Evolutionary conservation across 92 coral and sea anemone genomes (phyloP).

Genomic region (Epizoanthus ramosus): DNA sequence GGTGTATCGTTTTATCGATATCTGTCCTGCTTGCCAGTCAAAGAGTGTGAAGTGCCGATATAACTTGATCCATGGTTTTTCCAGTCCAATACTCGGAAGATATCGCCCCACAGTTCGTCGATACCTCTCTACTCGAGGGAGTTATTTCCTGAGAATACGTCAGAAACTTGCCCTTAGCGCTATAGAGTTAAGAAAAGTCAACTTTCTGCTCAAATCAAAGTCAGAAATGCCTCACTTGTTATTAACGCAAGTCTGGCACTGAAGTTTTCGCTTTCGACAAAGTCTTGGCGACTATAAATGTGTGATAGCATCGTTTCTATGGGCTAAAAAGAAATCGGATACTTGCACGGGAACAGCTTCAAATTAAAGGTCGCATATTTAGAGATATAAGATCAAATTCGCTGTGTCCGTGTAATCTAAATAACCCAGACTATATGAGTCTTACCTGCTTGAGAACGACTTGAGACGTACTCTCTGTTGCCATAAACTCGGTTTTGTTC

Average conservation of each 20-base stretch:
- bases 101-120: neutral
- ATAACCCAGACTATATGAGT: neutral
- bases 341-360: neutral
- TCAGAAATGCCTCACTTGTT: neutral
- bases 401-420: neutral
- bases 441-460: slow-evolving; percentile 20
- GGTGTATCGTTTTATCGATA: neutral
- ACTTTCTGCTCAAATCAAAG: neutral
- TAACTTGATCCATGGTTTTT: neutral
- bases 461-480: slow-evolving; percentile 7
- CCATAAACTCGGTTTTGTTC: neutral
- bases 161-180: neutral
- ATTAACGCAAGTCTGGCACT: neutral
- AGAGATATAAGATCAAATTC: neutral
- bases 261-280: slow-evolving; percentile 25
- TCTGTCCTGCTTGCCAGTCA: neutral
- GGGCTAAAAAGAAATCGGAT: neutral
- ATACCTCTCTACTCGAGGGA: slow-evolving; percentile 26
- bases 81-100: neutral
- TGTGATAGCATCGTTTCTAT: slow-evolving; percentile 12
- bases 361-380: neutral
- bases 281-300: neutral
- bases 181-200: slow-evolving; percentile 1
- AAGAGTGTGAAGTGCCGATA: neutral
- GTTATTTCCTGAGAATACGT: slow-evolving; percentile 21